A percentile compares a stretch with the other conserved stretches of the same genome.
Evolutionary conservation across 1,140 invertebrate genomes (phyloP).

Genomic region (Trachelipus rathkii): DNA sequence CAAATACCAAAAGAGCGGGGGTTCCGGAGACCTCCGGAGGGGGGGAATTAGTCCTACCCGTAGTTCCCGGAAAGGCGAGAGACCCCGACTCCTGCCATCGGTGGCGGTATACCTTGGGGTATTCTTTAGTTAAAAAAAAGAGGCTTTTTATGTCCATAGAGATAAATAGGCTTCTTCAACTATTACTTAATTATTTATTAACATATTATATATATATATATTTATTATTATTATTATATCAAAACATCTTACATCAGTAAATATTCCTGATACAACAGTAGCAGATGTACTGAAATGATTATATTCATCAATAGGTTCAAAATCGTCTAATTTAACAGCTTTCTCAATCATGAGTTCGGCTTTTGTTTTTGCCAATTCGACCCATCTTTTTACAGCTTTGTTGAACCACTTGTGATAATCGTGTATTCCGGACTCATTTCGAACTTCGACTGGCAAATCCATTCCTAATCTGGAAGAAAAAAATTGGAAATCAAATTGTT

Average conservation of each 20-base stretch:
- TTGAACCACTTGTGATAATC: constrained; percentile 27
- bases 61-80: too few species aligned
- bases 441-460: constrained; percentile 13
- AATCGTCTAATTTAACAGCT: constrained; percentile 36
- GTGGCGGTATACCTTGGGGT: too few species aligned
- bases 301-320: constrained; percentile 31
- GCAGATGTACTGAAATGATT: constrained; percentile 42
- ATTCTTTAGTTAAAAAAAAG: too few species aligned
- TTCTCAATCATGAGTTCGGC: constrained; percentile 34
- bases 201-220: too few species aligned
- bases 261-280: constrained; percentile 34
- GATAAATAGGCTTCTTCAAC: too few species aligned
- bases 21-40: too few species aligned
- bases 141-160: too few species aligned
- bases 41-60: too few species aligned
- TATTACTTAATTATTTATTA: too few species aligned
- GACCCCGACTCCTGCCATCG: too few species aligned
- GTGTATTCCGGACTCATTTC: constrained; percentile 16
- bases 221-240: too few species aligned
- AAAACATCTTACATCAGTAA: constrained; percentile 32
- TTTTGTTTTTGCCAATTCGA: constrained; percentile 12
- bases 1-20: too few species aligned
- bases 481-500: neutral
- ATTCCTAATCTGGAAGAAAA: constrained; percentile 6
- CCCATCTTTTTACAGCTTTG: constrained; percentile 20